phyloP scores from a whole-genome alignment of 2,797 vertebrate genomes.

The Sciurus carolinensis region DNA sequence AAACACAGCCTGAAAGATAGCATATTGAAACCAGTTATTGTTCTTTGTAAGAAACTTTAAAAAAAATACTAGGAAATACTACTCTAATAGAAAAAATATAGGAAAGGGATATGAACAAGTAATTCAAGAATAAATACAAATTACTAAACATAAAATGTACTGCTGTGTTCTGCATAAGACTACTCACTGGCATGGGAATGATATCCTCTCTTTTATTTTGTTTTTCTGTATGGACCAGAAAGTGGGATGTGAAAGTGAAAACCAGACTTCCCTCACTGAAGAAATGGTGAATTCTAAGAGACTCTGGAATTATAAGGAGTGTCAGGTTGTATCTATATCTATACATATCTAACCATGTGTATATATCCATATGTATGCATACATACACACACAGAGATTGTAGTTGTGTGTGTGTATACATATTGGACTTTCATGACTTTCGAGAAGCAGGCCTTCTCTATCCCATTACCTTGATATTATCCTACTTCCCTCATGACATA shows the following conservation, averaged over 20 bases:
- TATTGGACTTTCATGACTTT: no score
- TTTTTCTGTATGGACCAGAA: neutral
- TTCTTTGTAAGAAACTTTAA: neutral
- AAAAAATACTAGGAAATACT: neutral
- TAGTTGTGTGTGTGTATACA: no score
- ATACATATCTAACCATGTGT: no score
- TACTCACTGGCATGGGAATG: neutral
- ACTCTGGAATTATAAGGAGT: no score
- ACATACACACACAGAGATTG: no score
- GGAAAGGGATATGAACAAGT: neutral
- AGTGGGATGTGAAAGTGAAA: neutral
- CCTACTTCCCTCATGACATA: neutral
- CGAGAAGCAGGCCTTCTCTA: no score
- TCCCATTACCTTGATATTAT: neutral
- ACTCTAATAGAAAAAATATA: neutral
- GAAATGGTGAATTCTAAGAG: no score
- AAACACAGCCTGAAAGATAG: neutral
- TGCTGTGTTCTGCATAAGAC: neutral
- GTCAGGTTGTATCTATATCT: no score
- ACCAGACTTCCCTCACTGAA: neutral
- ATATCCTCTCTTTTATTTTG: neutral
- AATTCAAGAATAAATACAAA: neutral
- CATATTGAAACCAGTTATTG: neutral
- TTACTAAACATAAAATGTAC: neutral
- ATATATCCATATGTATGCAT: no score